phyloP scores from a whole-genome alignment of 2,888 invertebrate genomes.

The Cephalotes varians region DNA sequence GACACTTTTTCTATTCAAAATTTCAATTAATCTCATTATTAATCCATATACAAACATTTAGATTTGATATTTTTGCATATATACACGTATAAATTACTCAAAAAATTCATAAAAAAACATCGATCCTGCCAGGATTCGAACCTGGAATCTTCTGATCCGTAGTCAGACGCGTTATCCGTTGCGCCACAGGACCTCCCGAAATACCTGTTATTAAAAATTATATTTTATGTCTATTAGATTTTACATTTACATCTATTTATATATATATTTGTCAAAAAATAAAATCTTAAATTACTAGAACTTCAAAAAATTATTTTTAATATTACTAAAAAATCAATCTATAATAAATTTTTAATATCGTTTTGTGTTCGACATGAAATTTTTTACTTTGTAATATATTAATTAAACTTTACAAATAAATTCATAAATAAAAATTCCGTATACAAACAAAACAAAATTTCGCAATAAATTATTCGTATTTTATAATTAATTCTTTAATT shows the following conservation, averaged over 20 bases:
- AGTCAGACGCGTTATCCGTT: conserved; percentile 79
- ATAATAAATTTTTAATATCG: neutral
- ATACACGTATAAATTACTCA: neutral
- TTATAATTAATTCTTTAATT: neutral
- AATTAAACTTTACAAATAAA: neutral
- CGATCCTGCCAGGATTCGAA: conserved; percentile 90
- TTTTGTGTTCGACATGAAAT: neutral
- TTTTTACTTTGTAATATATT: neutral
- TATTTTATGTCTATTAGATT: neutral
- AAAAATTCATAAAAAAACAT: conserved; percentile 67
- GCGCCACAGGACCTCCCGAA: conserved; percentile 72
- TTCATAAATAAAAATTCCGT: neutral
- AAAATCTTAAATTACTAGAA: neutral
- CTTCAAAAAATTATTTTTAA: neutral
- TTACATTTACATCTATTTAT: neutral
- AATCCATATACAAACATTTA: neutral
- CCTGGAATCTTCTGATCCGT: conserved; percentile 87
- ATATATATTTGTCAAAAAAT: neutral
- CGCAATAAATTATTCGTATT: neutral
- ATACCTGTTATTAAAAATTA: neutral
- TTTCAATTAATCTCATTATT: neutral
- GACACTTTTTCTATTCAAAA: neutral
- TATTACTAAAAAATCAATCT: neutral
- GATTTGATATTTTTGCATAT: neutral
- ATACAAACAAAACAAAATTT: neutral